phyloP scores from a whole-genome alignment of 1,140 invertebrate species.

The Brachionus manjavacas region DNA sequence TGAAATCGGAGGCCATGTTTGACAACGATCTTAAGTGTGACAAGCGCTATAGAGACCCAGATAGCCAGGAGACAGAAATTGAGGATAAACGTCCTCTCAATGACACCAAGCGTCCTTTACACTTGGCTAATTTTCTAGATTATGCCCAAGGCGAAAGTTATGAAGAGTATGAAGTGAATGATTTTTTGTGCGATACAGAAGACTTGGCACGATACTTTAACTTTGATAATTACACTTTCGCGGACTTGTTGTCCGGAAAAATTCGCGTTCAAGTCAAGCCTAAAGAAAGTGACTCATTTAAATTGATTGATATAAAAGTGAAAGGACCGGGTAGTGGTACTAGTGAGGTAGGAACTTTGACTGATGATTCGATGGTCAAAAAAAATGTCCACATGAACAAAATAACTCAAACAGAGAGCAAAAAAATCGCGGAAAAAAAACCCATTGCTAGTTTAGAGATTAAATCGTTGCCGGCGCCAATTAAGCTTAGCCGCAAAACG shows the following conservation, averaged over 20 bases:
- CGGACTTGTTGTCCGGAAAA: background rate
- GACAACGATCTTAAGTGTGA: background rate
- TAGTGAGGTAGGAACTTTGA: background rate
- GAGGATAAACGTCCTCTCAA: background rate
- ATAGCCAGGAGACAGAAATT: background rate
- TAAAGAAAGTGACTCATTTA: background rate
- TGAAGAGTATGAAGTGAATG: background rate
- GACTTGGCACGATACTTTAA: background rate
- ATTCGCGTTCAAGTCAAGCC: background rate
- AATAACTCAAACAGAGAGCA: background rate
- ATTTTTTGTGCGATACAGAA: background rate
- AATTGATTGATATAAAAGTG: constrained; percentile 5
- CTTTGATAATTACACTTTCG: background rate
- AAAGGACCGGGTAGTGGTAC: background rate
- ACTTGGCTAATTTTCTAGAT: background rate
- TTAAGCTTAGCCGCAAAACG: background rate
- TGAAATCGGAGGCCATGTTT: background rate
- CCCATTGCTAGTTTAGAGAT: background rate
- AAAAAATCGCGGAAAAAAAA: background rate
- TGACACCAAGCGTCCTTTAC: background rate
- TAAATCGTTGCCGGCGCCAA: background rate
- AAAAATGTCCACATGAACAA: background rate
- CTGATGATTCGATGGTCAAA: background rate
- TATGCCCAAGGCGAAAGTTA: too few species aligned
- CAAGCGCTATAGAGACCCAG: background rate